Base-by-base conservation (phyloP, 2,888 invertebrate genomes). In the Serrognathus titanus region DNA sequence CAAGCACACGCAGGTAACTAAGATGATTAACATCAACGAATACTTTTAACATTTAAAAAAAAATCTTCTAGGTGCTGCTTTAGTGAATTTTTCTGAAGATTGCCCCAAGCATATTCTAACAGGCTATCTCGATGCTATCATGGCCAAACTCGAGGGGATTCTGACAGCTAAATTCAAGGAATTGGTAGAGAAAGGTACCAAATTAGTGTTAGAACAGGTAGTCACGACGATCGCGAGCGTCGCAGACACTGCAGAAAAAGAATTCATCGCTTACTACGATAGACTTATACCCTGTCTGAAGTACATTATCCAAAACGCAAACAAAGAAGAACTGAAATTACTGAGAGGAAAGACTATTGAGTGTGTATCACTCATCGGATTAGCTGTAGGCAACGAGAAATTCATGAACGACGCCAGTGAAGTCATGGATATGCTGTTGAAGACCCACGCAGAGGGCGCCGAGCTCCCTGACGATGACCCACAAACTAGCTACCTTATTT, bases 71-170 rank as follows among this genome's bases (percentile, higher is more conserved):
- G 92, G 97, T 46, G 98, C 99, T 51, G 99, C 99, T 48, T 82
- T 99, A 62, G 98, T 99, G 1, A 99, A 99, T 80, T 99, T 99
- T 80, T 95, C 96, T 71, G 99, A 99, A 81, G 98, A 98, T 78
- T 98, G 98, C 76, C 97, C 98, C 0, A 97, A 98, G 77, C 85
- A 87, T 67, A 94, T 98, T 66, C 81, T 99, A 61, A 89, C 89
- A 8, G 88, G 87, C 62, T 98, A 99, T 75, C 83, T 99, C 61
- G 92, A 96, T 69, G 87, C 87, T 16, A 88, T 99, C 64, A 95
- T 98, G 89, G 82, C 81, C 53, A 96, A 96, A 78, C 83, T 99
- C 58, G 94, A 96, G 79, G 82, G 83, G 1, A 93, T 97, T 63
- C 82, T 99, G 41, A 93, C 88, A 53, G 85, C 90, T 20, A 98